phyloP scores from a whole-genome alignment of 37 sponge, comb jelly and placozoan species.

The Ephydatia muelleri region DNA sequence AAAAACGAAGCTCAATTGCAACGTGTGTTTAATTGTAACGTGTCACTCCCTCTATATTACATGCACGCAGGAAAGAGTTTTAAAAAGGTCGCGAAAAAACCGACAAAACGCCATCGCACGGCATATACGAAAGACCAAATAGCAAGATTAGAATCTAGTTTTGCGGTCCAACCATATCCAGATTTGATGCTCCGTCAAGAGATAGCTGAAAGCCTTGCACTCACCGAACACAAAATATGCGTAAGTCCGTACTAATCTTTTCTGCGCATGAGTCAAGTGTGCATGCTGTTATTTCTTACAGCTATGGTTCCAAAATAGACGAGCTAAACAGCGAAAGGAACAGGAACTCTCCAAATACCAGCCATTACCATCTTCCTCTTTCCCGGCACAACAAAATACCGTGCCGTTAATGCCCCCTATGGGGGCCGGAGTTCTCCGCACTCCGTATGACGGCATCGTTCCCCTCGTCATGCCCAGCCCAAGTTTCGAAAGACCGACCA shows the following conservation, averaged over 20 bases:
- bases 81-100: neutral
- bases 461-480: neutral
- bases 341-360: neutral
- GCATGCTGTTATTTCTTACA: neutral
- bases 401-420: neutral
- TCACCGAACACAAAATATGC: conserved; percentile 1
- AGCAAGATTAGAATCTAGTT: neutral
- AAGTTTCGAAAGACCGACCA: neutral
- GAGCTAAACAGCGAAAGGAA: conserved; percentile 13
- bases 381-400: neutral
- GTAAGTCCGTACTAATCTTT: neutral
- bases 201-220: neutral
- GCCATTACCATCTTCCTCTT: neutral
- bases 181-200: neutral
- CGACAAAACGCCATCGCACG: neutral
- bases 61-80: neutral
- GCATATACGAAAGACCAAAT: conserved; percentile 3
- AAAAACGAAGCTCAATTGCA: too few relatives aligned
- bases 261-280: neutral
- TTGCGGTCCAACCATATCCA: neutral
- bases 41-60: too few relatives aligned
- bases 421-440: neutral
- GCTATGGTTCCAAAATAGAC: conserved; percentile 18
- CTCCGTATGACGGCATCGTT: neutral
- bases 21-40: too few relatives aligned